Evolutionary conservation across 2,888 invertebrate genomes (phyloP).

Genomic region (Leucophenga montana): DNA sequence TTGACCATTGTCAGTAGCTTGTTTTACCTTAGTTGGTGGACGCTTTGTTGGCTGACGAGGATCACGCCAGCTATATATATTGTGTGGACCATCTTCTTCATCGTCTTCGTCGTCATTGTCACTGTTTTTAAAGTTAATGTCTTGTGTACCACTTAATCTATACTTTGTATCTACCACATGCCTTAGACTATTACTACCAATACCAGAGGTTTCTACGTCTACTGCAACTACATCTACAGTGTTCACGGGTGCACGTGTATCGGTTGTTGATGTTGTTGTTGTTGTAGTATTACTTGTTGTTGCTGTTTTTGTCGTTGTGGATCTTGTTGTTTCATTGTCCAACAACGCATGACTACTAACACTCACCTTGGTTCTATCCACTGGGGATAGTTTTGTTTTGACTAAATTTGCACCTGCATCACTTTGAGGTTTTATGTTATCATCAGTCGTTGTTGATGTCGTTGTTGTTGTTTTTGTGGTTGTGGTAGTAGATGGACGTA

Average conservation of each 20-base stretch:
- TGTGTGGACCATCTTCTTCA: slow-evolving; percentile 26
- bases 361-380: slow-evolving; percentile 67
- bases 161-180: slow-evolving; percentile 58
- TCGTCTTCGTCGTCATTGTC: slow-evolving; percentile 29
- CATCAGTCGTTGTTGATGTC: slow-evolving; percentile 35
- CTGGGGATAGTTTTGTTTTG: slow-evolving; percentile 53
- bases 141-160: slow-evolving; percentile 48
- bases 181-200: slow-evolving; percentile 62
- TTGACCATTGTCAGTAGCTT: slow-evolving; percentile 35
- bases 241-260: slow-evolving; percentile 24
- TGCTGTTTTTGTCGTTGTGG: slow-evolving; percentile 40
- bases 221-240: slow-evolving; percentile 33
- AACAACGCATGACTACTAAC: slow-evolving; percentile 22
- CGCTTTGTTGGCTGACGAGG: slow-evolving; percentile 37
- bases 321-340: slow-evolving; percentile 10
- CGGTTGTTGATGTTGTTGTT: slow-evolving; percentile 35
- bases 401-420: slow-evolving; percentile 50
- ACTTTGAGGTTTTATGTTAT: slow-evolving; percentile 45
- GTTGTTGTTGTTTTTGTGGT: slow-evolving; percentile 50
- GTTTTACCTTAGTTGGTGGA: slow-evolving; percentile 19
- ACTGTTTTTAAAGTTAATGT: slow-evolving; percentile 10
- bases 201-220: slow-evolving; percentile 56
- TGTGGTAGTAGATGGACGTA: slow-evolving; percentile 64
- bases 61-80: slow-evolving; percentile 44
- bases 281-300: slow-evolving; percentile 21